Evolutionary conservation across 2,113 vertebrate genomes (phyloP).

Genomic region (Chaenogobius annularis): DNA sequence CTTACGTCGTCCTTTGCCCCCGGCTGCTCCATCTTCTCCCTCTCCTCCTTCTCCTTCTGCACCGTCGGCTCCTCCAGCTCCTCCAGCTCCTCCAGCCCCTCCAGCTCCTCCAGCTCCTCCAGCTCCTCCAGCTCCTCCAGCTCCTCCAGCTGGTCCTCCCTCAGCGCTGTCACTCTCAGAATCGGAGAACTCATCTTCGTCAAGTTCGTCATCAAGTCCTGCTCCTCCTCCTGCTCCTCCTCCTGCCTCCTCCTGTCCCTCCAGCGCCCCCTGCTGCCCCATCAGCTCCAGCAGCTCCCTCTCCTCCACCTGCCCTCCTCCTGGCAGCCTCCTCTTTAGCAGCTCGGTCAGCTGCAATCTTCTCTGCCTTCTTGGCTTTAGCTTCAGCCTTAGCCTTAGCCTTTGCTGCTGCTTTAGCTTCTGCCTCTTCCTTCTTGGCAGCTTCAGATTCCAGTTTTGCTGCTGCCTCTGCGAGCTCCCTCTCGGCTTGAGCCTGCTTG

Average conservation of each 20-base stretch:
- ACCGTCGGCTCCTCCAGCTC: slow-evolving; percentile 6
- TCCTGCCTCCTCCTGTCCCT: not conserved
- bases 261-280: slow-evolving; percentile 3
- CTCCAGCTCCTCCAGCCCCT: slow-evolving; percentile 11
- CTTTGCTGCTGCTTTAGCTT: slow-evolving; percentile 52
- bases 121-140: slow-evolving; percentile 1
- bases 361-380: slow-evolving; percentile 45
- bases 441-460: slow-evolving; percentile 29
- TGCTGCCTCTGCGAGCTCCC: slow-evolving; percentile 48
- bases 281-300: not conserved
- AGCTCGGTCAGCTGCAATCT: slow-evolving; percentile 13
- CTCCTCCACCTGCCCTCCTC: slow-evolving; percentile 15
- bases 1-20: slow-evolving; percentile 32
- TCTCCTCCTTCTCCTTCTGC: not conserved
- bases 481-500: slow-evolving; percentile 63
- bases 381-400: slow-evolving; percentile 37
- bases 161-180: not conserved
- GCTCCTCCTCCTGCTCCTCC: slow-evolving; percentile 2
- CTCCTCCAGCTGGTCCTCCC: slow-evolving; percentile 14
- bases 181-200: slow-evolving; percentile 31
- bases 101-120: slow-evolving; percentile 8
- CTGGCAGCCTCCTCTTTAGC: slow-evolving; percentile 18
- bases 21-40: not conserved
- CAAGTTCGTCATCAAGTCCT: not conserved
- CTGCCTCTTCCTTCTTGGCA: slow-evolving; percentile 40